Conservation (phyloP, 2,113 vertebrate genomes). For the Tychaedon coryphoeus region DNA sequence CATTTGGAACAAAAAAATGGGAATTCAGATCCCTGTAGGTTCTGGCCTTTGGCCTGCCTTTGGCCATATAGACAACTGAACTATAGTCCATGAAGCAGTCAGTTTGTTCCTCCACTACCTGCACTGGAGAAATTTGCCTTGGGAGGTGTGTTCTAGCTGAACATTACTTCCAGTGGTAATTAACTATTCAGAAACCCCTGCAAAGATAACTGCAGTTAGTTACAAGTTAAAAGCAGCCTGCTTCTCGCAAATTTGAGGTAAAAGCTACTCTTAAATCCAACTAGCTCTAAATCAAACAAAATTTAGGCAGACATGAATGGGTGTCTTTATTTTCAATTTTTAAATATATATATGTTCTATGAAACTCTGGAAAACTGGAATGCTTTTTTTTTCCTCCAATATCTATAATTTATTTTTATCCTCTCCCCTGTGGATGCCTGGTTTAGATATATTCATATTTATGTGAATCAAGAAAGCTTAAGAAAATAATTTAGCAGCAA, state of each 20-base stretch:
- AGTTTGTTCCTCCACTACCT: neutral
- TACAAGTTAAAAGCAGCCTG: neutral
- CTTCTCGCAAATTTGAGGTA: neutral
- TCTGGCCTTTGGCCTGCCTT: neutral
- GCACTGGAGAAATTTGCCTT: neutral
- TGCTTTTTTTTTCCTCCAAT: accelerated
- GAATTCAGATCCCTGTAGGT: neutral
- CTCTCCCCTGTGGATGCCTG: neutral
- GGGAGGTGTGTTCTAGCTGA: neutral
- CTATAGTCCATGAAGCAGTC: neutral
- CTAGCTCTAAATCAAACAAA: neutral
- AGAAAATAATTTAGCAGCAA: neutral
- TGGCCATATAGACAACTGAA: neutral
- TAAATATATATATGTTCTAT: neutral
- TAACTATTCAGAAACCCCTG: neutral
- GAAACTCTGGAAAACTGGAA: neutral
- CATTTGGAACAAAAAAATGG: neutral
- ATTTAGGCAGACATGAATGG: neutral
- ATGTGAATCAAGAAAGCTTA: neutral
- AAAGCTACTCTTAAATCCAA: neutral
- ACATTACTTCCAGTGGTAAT: neutral
- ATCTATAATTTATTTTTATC: neutral
- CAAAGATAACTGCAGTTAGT: neutral
- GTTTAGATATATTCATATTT: neutral
- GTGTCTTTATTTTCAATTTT: neutral